These are phyloP conservation scores for Scartelaos histophorus DNA, from an alignment of 2,113 vertebrate species.

Conservation along the genomic window DNA sequence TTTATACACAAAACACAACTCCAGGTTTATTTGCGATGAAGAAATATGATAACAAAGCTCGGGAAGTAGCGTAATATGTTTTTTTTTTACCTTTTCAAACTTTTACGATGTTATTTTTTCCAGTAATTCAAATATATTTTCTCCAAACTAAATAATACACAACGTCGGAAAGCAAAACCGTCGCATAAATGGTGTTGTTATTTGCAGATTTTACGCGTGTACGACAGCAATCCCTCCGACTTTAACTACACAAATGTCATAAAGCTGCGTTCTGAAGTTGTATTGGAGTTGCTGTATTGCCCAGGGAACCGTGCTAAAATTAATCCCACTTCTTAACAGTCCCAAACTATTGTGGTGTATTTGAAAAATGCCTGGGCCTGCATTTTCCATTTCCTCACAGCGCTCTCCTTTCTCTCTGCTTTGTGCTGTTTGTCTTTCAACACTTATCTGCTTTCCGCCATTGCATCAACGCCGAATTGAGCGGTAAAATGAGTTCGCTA, in stretches of 20 bases:
- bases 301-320: slow-evolving; percentile 47
- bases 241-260: not conserved
- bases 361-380: slow-evolving; percentile 31
- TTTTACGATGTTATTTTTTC: no score
- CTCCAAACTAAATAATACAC: no score
- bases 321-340: slow-evolving; percentile 49
- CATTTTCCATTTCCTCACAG: slow-evolving; percentile 20
- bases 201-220: not conserved
- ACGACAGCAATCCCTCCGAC: not conserved
- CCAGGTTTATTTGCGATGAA: no score
- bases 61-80: no score
- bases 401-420: slow-evolving; percentile 29
- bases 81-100: no score
- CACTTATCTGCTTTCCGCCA: slow-evolving; percentile 41
- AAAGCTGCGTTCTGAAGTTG: not conserved
- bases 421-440: slow-evolving; percentile 60
- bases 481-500: slow-evolving; percentile 59
- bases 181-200: not conserved
- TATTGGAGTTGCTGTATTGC: slow-evolving; percentile 29
- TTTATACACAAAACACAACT: no score
- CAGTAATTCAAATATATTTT: no score
- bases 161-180: not conserved
- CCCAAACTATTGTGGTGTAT: slow-evolving; percentile 32
- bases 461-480: slow-evolving; percentile 53
- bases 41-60: no score